Evolutionary conservation across 2,797 vertebrate species (phyloP).

Genomic region (Amblyopsis hoosieri): DNA sequence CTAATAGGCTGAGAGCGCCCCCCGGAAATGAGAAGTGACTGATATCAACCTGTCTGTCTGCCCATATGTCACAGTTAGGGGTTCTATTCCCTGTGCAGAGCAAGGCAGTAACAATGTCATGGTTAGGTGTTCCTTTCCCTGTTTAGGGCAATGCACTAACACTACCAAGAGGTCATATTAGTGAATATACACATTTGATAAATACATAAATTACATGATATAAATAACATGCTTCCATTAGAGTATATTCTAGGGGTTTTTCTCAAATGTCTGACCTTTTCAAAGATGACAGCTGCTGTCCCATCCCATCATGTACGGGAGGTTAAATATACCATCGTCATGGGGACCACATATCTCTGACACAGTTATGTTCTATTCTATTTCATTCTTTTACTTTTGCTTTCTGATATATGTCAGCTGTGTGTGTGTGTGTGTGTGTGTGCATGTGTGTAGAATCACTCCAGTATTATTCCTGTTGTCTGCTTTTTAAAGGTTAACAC

Average conservation of each 20-base stretch:
- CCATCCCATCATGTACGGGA: background rate
- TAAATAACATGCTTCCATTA: background rate
- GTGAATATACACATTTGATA: background rate
- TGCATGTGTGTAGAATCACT: slow-evolving; percentile 7
- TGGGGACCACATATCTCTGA: slow-evolving; percentile 40
- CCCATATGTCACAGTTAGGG: background rate
- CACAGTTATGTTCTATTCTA: background rate
- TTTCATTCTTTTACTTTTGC: background rate
- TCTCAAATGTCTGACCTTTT: slow-evolving; percentile 24
- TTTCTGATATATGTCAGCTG: background rate
- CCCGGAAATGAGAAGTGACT: slow-evolving; percentile 61
- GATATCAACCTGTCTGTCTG: background rate
- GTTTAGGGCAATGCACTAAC: background rate
- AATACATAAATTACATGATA: background rate
- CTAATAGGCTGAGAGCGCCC: slow-evolving; percentile 49
- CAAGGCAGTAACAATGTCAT: background rate
- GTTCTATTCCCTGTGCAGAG: background rate
- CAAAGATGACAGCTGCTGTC: slow-evolving; percentile 38
- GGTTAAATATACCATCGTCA: slow-evolving; percentile 48
- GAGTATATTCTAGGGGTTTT: slow-evolving; percentile 2
- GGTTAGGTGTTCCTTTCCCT: background rate
- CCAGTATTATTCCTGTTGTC: background rate
- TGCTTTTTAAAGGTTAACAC: slow-evolving; percentile 48
- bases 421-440: slow-evolving; percentile 11
- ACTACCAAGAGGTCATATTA: background rate